phyloP scores from a whole-genome alignment of 2,888 invertebrate species.

The Spilarctia lutea region DNA sequence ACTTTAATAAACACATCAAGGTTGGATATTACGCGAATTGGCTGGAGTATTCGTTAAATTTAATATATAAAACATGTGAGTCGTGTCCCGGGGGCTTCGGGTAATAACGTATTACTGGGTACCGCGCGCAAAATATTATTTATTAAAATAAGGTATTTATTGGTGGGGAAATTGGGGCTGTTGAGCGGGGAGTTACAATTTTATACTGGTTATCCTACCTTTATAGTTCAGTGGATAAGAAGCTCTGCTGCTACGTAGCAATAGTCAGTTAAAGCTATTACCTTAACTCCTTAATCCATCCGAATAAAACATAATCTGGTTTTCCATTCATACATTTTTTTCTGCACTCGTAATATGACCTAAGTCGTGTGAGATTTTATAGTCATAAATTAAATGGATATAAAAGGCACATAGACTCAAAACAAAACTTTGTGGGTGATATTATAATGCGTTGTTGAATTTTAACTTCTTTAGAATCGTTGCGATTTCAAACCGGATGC shows the following conservation, averaged over 20 bases:
- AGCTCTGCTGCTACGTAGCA: not conserved
- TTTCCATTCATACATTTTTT: too few species aligned
- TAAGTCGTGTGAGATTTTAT: too few species aligned
- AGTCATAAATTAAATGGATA: too few species aligned
- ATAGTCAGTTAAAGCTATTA: not conserved
- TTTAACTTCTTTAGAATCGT: too few species aligned
- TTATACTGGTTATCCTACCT: not conserved
- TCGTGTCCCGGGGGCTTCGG: constrained; percentile 55
- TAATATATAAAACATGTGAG: constrained; percentile 70
- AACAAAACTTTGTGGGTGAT: too few species aligned
- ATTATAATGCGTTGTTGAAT: too few species aligned
- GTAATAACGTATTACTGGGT: constrained; percentile 60
- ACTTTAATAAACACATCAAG: constrained; percentile 9
- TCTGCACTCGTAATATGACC: not conserved
- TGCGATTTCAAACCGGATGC: too few species aligned
- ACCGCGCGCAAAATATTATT: constrained; percentile 52
- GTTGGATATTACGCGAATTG: constrained; percentile 39
- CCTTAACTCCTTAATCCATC: not conserved
- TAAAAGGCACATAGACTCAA: too few species aligned
- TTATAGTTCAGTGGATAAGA: not conserved
- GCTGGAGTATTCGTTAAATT: constrained; percentile 62
- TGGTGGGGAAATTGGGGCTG: constrained; percentile 15
- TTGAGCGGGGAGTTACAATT: constrained; percentile 9
- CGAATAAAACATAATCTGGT: not conserved
- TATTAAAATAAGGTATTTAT: constrained; percentile 43